Evolutionary conservation across 2,888 invertebrate genomes (phyloP), one percentile per base, ranked within the genome.

Genomic region (Lepidochitona cinerea): DNA sequence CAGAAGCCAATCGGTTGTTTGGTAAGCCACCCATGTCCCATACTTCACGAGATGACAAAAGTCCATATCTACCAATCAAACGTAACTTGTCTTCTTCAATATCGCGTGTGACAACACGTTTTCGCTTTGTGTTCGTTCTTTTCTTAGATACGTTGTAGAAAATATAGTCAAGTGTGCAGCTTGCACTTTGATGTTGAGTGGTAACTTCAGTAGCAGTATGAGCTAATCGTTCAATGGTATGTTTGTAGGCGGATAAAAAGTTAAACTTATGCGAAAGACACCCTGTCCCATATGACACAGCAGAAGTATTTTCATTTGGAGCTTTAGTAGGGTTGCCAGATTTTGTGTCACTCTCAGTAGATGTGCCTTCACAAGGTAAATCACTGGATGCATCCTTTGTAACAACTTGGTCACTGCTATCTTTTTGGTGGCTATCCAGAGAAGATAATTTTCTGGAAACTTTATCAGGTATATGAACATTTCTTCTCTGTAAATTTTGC

Each of bases 91-190:
- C 91, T 80, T 92, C 92, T 7, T 71, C 73, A 33, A 83, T 68
- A 37, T 78, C 67, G 29, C 65, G 70, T 5, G 73, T 76, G 33
- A 69, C 52, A 7, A 78, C 70, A 33, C 75, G 73, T 5, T 71
- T 69, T 7, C 68, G 26, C 18, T 75, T 64, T 29, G 74, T 75
- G 14, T 73, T 70, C 2, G 75, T 74, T 9, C 76, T 59, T 26
- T 76, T 80, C 26, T 72, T 70, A 0, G 68, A 26, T 18, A 85
- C 81, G 32, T 86, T 85, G 79, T 95, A 96, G 90, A 97, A 96
- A 76, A 98, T 96, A 88, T 97, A 97, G 91, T 98, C 98, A 0
- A 98, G 97, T 0, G 84, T 85, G 54, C 82, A 82, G 6, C 80
- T 81, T 6, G 94, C 95, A 70, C 94, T 91, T 95, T 95, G 95